Percentiles rank a stretch among this genome's conserved stretches.
Evolutionary conservation across 2,888 invertebrate genomes (phyloP).

Genomic region (Rhamnusium bicolor): DNA sequence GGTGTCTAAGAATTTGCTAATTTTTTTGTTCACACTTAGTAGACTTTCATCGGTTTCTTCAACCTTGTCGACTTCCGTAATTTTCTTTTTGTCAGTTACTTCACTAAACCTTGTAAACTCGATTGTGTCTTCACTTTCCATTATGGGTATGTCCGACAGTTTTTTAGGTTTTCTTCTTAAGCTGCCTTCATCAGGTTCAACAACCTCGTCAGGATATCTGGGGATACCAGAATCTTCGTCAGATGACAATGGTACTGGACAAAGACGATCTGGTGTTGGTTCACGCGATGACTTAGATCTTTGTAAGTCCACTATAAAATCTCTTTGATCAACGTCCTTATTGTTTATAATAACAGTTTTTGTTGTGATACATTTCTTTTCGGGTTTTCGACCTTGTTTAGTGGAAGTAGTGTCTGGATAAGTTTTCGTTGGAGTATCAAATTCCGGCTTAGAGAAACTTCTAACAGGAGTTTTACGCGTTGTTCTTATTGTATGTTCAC

Average conservation of each 20-base stretch:
- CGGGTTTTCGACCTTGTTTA: conserved; percentile 41
- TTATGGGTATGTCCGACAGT: conserved; percentile 72
- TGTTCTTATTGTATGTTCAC: conserved; percentile 44
- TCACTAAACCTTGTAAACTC: conserved; percentile 70
- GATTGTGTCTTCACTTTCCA: conserved; percentile 77
- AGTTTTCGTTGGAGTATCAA: background rate
- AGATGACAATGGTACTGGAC: conserved; percentile 78
- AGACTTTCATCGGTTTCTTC: conserved; percentile 73
- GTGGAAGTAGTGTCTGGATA: background rate
- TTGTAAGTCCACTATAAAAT: conserved; percentile 80
- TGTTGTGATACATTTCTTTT: conserved; percentile 72
- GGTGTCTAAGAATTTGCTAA: conserved; percentile 67
- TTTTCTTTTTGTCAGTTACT: conserved; percentile 56
- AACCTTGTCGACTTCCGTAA: conserved; percentile 67
- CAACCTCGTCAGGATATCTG: conserved; percentile 82
- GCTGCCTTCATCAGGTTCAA: conserved; percentile 81
- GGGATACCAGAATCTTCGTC: conserved; percentile 75
- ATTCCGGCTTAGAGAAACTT: conserved; percentile 29
- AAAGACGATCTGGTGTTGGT: conserved; percentile 82
- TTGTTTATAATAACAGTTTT: conserved; percentile 72
- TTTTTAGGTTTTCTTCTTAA: conserved; percentile 67
- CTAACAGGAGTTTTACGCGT: conserved; percentile 66
- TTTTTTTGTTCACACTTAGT: conserved; percentile 76
- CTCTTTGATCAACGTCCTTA: conserved; percentile 71
- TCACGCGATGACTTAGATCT: conserved; percentile 84